A percentile compares a stretch with the other conserved stretches of the same genome.
These are phyloP conservation scores for Gallinago nigripennis DNA, from an alignment of 2,797 vertebrate genomes.

Conservation along the genomic window DNA sequence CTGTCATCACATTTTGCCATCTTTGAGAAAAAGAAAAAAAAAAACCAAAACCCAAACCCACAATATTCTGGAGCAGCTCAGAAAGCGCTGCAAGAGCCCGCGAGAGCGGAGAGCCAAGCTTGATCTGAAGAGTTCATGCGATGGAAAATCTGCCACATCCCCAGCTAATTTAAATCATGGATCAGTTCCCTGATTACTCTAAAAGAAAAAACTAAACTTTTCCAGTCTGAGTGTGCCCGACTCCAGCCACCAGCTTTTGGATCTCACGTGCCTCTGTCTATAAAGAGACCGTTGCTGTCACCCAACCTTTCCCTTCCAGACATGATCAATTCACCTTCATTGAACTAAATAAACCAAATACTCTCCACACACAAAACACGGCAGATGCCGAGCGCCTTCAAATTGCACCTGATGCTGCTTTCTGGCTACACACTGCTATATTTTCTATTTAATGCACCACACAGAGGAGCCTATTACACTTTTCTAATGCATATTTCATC, in stretches of 20 bases:
- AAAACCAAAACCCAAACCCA: not conserved
- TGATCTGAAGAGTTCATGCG: slow-evolving; percentile 38
- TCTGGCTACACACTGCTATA: not conserved
- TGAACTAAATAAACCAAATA: not conserved
- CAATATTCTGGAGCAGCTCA: slow-evolving; percentile 11
- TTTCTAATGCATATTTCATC: not conserved
- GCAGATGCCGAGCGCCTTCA: not conserved
- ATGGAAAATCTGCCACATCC: slow-evolving; percentile 63
- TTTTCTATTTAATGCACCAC: not conserved
- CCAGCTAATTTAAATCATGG: slow-evolving; percentile 57
- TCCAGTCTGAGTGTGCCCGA: slow-evolving; percentile 36
- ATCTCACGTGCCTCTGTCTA: not conserved
- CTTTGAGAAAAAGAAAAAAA: not conserved
- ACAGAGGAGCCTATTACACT: not conserved
- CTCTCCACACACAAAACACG: not conserved
- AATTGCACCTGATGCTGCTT: not conserved
- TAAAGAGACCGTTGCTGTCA: not conserved
- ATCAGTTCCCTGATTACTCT: slow-evolving; percentile 53
- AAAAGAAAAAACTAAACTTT: slow-evolving; percentile 42
- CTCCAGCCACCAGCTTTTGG: slow-evolving; percentile 17
- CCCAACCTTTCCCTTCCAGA: not conserved
- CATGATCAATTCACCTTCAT: not conserved
- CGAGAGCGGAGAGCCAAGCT: slow-evolving; percentile 28
- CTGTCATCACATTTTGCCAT: slow-evolving; percentile 46
- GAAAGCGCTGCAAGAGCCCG: not conserved